These are phyloP conservation scores for Trachelus iudaicus DNA, from an alignment of 2,888 invertebrate genomes.

Conservation along the genomic window DNA sequence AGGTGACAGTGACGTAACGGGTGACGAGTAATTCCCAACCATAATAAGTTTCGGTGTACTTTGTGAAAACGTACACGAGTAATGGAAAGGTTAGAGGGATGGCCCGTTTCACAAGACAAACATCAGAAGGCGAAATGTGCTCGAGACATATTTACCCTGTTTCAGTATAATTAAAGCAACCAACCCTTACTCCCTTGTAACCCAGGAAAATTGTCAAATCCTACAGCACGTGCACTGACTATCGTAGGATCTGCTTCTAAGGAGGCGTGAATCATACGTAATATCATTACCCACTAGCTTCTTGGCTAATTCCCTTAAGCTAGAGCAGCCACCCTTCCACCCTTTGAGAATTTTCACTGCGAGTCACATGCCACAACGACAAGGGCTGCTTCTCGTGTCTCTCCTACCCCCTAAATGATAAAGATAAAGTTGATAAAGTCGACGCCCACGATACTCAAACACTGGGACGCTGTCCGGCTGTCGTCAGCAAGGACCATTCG, in stretches of 20 bases:
- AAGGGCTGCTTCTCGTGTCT: background rate
- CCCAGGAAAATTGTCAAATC: background rate
- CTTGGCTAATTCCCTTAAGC: background rate
- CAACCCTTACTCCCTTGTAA: background rate
- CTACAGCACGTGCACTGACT: background rate
- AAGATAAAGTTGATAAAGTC: background rate
- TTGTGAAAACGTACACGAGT: background rate
- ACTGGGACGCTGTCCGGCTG: background rate
- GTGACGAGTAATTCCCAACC: background rate
- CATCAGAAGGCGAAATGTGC: background rate
- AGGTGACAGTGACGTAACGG: background rate
- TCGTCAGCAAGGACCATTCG: background rate
- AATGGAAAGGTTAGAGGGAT: background rate
- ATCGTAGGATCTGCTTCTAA: background rate
- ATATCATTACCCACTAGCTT: background rate
- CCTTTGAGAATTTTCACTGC: background rate
- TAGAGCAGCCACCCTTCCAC: background rate
- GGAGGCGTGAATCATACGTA: background rate
- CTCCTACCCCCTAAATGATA: background rate
- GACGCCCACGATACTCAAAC: background rate
- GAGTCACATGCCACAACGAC: background rate
- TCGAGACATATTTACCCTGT: conserved; percentile 2
- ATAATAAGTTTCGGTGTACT: background rate
- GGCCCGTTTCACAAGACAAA: background rate
- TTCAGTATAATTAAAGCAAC: conserved; percentile 1